Evolutionary conservation across 2,797 vertebrate genomes (phyloP).

Genomic region (Xenopus petersii): DNA sequence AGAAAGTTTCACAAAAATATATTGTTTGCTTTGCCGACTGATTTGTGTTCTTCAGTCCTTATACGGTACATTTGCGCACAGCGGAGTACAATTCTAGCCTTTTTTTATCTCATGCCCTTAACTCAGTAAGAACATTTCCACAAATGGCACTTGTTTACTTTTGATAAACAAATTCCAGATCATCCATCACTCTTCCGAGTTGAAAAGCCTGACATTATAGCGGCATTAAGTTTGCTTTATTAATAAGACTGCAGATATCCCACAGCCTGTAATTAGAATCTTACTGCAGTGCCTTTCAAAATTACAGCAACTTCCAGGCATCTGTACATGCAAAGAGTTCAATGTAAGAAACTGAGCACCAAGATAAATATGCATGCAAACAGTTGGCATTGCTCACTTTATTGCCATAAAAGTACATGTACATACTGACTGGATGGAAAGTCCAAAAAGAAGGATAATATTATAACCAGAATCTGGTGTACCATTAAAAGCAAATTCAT

Average conservation of each 20-base stretch:
- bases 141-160: conserved; percentile 47
- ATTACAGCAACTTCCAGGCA: conserved; percentile 39
- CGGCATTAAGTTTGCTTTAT: conserved; percentile 35
- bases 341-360: conserved; percentile 15
- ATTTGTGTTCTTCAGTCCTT: conserved; percentile 43
- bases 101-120: conserved; percentile 51
- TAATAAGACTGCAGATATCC: conserved; percentile 32
- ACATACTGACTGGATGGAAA: no score
- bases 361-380: conserved; percentile 14
- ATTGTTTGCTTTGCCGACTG: conserved; percentile 2
- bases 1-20: not conserved
- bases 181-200: conserved; percentile 46
- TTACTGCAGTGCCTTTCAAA: conserved; percentile 42
- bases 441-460: no score
- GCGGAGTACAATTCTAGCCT: conserved; percentile 48
- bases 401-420: not conserved
- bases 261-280: conserved; percentile 31
- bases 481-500: no score
- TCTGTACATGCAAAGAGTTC: conserved; percentile 15
- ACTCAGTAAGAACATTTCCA: conserved; percentile 50
- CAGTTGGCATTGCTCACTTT: not conserved
- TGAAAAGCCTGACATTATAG: conserved; percentile 44
- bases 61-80: conserved; percentile 36
- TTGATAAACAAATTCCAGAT: conserved; percentile 54
- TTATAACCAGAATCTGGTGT: no score